Conservation (phyloP, 2,888 invertebrate species). For the Melipona beecheii region DNA sequence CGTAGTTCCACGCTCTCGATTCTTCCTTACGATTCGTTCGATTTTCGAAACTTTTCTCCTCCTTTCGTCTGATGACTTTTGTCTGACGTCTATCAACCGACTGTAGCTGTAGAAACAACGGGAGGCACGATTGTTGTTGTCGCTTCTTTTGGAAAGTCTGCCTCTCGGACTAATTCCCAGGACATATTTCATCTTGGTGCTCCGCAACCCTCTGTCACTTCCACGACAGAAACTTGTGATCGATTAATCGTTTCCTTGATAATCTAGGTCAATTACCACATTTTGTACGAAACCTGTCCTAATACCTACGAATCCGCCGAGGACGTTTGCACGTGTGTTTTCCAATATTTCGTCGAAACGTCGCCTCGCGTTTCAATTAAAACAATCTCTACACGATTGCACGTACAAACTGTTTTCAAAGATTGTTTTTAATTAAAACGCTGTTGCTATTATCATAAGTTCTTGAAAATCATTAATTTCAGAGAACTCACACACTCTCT, state of each 20-base stretch:
- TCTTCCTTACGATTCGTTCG: no score
- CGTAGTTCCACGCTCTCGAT: not conserved
- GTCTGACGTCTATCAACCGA: no score
- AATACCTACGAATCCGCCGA: accelerated
- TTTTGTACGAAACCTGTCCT: not conserved
- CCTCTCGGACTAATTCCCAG: no score
- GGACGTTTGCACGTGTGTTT: not conserved
- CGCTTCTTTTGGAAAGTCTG: no score
- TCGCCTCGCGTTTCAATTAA: not conserved
- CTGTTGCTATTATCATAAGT: no score
- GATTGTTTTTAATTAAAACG: not conserved
- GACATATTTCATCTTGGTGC: not conserved
- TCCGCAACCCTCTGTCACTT: not conserved
- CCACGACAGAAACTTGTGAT: not conserved
- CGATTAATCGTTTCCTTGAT: not conserved
- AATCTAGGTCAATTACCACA: not conserved
- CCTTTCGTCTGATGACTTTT: no score
- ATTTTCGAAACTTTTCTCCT: not conserved
- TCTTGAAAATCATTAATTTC: no score
- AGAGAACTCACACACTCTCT: no score
- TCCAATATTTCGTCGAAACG: not conserved
- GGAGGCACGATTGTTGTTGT: no score
- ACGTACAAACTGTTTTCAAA: not conserved
- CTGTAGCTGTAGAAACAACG: no score
- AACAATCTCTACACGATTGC: not conserved